Conservation (phyloP, 2,797 vertebrate genomes). For the Bradypus variegatus region DNA sequence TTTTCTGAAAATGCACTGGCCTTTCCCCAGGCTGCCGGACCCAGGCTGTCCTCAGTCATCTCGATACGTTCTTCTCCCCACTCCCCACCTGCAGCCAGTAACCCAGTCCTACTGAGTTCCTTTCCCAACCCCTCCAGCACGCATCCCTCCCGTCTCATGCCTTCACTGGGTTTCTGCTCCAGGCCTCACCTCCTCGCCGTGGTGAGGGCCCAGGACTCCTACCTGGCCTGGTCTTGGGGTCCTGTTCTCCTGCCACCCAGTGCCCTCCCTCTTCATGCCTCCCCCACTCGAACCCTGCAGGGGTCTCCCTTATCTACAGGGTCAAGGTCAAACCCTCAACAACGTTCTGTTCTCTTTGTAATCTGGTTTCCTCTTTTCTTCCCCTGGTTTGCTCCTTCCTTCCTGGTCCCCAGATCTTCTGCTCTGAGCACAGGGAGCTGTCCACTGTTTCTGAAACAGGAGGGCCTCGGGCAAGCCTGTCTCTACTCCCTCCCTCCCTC, state of each 20-base stretch:
- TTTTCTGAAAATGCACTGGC: neutral
- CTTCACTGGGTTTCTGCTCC: neutral
- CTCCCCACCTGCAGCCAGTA: neutral
- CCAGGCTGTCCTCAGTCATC: neutral
- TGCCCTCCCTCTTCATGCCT: neutral
- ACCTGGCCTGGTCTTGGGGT: neutral
- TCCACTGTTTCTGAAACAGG: neutral
- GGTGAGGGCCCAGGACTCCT: neutral
- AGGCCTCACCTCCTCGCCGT: rapidly evolving
- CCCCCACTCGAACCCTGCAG: neutral
- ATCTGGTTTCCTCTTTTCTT: neutral
- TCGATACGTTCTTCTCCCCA: neutral
- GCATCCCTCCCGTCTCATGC: too few species aligned
- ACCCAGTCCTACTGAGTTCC: neutral
- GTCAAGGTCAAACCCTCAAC: neutral
- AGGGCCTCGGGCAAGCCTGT: neutral
- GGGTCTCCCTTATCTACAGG: neutral
- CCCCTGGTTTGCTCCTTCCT: neutral
- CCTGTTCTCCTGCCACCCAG: neutral
- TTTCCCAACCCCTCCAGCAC: neutral
- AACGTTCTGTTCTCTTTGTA: neutral
- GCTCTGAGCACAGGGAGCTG: neutral
- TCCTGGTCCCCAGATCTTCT: neutral
- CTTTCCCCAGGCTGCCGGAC: neutral
- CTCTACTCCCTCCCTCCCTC: neutral